Evolutionary conservation across 2,888 invertebrate species (phyloP), one percentile per base, ranked within the genome.

Genomic region (Hypselothyrea guttata): DNA sequence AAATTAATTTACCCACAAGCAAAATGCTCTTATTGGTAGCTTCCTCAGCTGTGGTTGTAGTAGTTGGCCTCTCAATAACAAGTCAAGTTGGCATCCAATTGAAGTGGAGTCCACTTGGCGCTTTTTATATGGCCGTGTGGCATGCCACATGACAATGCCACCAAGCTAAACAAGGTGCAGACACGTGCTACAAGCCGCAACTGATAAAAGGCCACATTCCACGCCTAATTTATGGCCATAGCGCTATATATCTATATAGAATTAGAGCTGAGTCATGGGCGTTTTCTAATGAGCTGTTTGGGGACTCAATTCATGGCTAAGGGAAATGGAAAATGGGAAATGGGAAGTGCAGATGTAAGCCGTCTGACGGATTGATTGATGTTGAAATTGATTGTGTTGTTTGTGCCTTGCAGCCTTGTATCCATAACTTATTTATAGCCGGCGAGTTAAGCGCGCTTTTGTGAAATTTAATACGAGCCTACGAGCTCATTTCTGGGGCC

Each of bases 131-230:
- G 28, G 61, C 45, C 42, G 45, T 13, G 37, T 46, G 77, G 77
- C 81, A 76, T 79, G 76, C 71, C 55, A 68, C 55, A 62, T 52
- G 59, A 71, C 71, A 68, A 58, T 58, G 52, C 49, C 22, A 34
- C 53, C 49, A n/a, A n/a, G 16, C 30, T 44, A 48, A 59, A 67
- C 63, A 59, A 53, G 62, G 40, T 38, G 55, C 35, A 42, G 53
- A 56, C 67, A 66, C 66, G 61, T 71, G 69, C 66, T 35, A 55
- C 13, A 28, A 31, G 35, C 37, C 11, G 22, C 7, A 35, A 37
- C 37, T 31, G 37, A 15, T 55, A 57, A 55, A 64, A 61, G 42
- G 48, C 34, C 15, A 31, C 40, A 37, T 12, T 28, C 48, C 44
- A 61, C 55, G 22, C 47, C 13, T 44, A 22, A 22, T 22, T 4